Base-by-base conservation (phyloP, 2,113 vertebrate species). In the Perca schrenkii region DNA sequence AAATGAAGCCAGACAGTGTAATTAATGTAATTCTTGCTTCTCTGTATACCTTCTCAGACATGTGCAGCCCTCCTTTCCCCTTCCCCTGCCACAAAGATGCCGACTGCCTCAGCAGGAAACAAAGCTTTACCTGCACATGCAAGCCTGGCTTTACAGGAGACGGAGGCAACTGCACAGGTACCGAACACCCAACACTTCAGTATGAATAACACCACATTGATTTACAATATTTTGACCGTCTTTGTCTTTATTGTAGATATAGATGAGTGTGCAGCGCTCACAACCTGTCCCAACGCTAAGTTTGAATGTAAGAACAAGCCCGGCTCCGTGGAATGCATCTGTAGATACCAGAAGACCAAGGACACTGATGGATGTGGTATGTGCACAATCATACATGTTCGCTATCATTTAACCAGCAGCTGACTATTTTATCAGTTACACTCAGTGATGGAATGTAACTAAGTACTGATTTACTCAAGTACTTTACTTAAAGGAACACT, bases 121-220 rank as follows among this genome's bases (percentile, higher is more conserved):
- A 92, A 34, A 94, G 89, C 87, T 96, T 94, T 90, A 94, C 87
- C 46, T 97, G 96, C 90, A 91, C 60, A 1, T 97, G 96, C 75
- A 95, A 92, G 36, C 36, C 68, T 22, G 95, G 96, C 54, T 96
- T 90, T 47, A 79, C 77, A 4, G 96, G 96, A 6, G 58, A 95
- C 19, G 96, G 96, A 54, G 21, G 40, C 36, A 93, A 93, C 78
- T 97, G 96, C 75, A 94, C 94, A 94, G 96, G 96, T 96, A 94
- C 5, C 6, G 4, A 64, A 50, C 15, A 2, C 15, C 7, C 11
- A 46, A 6, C 47, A 58, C 17, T 13, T 56, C 8, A 25, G 14
- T 2, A 17, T 13, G 52, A 46, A 62, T 19, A 31, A 12, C 13
- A 22, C 15, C n/a, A 12, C 2, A 4, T 47, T 49, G 2, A 40